Conservation (phyloP, 1,140 invertebrate species). For the Drosophila persimilis region DNA sequence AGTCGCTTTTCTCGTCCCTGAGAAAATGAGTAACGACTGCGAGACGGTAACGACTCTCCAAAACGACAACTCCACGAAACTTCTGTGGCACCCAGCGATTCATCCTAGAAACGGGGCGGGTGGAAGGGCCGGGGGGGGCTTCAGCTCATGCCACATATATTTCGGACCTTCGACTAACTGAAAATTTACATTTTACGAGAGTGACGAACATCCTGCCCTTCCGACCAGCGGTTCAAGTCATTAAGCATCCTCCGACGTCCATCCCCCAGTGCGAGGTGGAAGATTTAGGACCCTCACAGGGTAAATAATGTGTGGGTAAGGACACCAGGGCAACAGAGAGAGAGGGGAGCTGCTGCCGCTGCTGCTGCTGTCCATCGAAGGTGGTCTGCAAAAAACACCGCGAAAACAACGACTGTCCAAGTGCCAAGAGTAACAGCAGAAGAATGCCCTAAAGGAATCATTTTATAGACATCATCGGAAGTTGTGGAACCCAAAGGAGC, state of each 20-base stretch:
- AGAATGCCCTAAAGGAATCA: slow-evolving; percentile 70
- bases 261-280: too few relatives aligned
- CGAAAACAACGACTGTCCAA: slow-evolving; percentile 31
- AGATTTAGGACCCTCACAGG: slow-evolving; percentile 50
- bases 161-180: slow-evolving; percentile 4
- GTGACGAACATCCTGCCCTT: slow-evolving; percentile 51
- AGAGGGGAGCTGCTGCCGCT: neutral
- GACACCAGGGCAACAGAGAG: slow-evolving; percentile 2
- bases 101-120: slow-evolving; percentile 9
- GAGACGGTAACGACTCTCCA: slow-evolving; percentile 44
- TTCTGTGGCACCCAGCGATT: slow-evolving; percentile 26
- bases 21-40: slow-evolving; percentile 75
- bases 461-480: slow-evolving; percentile 75
- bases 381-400: slow-evolving; percentile 45
- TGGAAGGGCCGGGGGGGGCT: too few relatives aligned
- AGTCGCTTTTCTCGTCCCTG: slow-evolving; percentile 47
- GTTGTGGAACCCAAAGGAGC: slow-evolving; percentile 47
- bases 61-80: slow-evolving; percentile 14
- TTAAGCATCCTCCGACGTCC: slow-evolving; percentile 31
- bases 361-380: slow-evolving; percentile 20
- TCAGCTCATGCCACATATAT: neutral
- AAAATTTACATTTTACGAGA: slow-evolving; percentile 68
- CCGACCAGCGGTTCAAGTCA: slow-evolving; percentile 34
- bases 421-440: slow-evolving; percentile 49
- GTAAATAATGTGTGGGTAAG: slow-evolving; percentile 31